phyloP scores from a whole-genome alignment of 2,113 vertebrate genomes.

The Columba livia region DNA sequence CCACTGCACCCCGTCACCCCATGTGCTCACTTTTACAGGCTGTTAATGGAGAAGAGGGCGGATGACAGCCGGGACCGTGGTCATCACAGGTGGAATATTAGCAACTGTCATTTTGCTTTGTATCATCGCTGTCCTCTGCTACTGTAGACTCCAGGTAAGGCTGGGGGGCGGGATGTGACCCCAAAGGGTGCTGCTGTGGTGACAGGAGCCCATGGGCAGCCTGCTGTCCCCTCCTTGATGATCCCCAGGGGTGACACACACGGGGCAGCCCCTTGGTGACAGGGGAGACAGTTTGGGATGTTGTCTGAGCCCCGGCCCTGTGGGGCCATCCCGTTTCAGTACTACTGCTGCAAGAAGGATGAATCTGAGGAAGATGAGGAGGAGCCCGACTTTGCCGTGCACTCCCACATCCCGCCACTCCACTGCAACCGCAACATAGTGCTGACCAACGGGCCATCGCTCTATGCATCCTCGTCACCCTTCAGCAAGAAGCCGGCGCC shows the following conservation, averaged over 20 bases:
- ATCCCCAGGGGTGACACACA: not conserved
- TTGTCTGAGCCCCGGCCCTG: not conserved
- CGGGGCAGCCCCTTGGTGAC: not conserved
- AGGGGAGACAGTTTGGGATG: not conserved
- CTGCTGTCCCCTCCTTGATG: rapidly evolving
- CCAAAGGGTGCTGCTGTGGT: rapidly evolving
- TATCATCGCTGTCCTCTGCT: conserved; percentile 97
- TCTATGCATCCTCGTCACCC: conserved; percentile 82
- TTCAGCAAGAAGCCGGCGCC: conserved; percentile 80
- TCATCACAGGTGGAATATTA: conserved; percentile 99
- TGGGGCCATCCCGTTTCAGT: conserved; percentile 68
- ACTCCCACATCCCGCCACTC: conserved; percentile 87
- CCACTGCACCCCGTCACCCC: not conserved
- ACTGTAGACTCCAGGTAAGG: conserved; percentile 95
- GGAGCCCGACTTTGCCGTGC: conserved; percentile 95
- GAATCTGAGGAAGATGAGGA: conserved; percentile 95
- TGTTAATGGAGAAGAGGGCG: conserved; percentile 97
- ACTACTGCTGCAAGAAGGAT: conserved; percentile 96
- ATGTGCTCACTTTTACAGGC: conserved; percentile 41
- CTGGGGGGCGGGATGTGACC: rapidly evolving
- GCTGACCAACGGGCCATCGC: conserved; percentile 87
- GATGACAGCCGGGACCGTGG: conserved; percentile 99
- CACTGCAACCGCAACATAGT: conserved; percentile 91
- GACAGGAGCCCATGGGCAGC: not conserved
- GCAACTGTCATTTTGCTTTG: conserved; percentile 96